Percentiles rank a stretch among this genome's conserved stretches.
phyloP scores from a whole-genome alignment of 2,113 vertebrate species.

The Podarcis muralis region DNA sequence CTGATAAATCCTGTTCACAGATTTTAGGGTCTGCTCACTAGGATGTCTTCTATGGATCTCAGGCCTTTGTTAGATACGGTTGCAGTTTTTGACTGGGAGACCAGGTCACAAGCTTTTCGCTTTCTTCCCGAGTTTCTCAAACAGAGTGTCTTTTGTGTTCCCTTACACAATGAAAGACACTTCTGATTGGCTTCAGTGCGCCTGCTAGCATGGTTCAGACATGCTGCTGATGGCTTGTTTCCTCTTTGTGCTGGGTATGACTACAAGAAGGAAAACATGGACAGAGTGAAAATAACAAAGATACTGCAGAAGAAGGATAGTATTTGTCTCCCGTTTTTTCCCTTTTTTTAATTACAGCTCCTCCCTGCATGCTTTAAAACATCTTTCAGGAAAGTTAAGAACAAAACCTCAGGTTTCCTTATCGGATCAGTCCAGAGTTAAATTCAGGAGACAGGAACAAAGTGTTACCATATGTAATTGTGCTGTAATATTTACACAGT shows the following conservation, averaged over 20 bases:
- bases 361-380: background rate
- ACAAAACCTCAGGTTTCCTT: fast-evolving
- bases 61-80: conserved; percentile 37
- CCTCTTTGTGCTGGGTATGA: conserved; percentile 26
- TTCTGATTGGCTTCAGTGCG: conserved; percentile 75
- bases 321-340: background rate
- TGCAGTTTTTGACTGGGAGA: conserved; percentile 62
- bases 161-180: conserved; percentile 84
- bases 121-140: conserved; percentile 77
- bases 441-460: background rate
- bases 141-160: conserved; percentile 88
- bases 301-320: background rate
- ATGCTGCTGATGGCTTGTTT: conserved; percentile 66
- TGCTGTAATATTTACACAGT: background rate
- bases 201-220: conserved; percentile 72
- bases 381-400: background rate
- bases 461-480: conserved; percentile 5
- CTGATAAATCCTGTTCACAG: background rate
- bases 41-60: conserved; percentile 24
- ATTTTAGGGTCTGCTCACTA: background rate
- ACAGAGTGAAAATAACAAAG: conserved; percentile 9
- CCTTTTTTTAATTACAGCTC: background rate
- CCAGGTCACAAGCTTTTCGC: conserved; percentile 66
- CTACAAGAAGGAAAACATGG: background rate
- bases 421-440: conserved; percentile 8